Base-by-base conservation (phyloP, 2,888 invertebrate genomes). In the Drosophila anomelani region DNA sequence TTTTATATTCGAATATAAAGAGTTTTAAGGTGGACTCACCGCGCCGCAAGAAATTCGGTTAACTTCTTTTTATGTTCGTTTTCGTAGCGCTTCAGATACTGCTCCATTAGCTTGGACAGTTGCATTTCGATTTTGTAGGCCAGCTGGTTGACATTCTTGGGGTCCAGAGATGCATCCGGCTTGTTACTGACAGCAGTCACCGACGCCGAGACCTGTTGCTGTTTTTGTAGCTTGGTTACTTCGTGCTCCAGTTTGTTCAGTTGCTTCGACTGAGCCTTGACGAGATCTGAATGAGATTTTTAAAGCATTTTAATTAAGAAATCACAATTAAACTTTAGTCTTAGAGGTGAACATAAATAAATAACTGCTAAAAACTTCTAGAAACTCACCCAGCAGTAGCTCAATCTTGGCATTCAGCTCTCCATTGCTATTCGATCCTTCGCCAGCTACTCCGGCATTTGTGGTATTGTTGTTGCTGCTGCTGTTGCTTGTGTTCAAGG, bases 261-360 rank as follows among this genome's bases (percentile, higher is more conserved):
- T 90, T 94, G 94, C 58, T 92, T 89, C 5, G 93, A 92, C 82
- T 94, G 94, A 38, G 91, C 88, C 63, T 92, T 90, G 47, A 94
- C 89, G 75, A 94, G 79, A 64, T 94, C 94, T 94, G 82, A 15
- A 76, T 23, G 23, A 9, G 34, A 43, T 36, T 36, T 36, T 36
- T 1, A 46, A 9, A n/a, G 1, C 4, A 7, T n/a, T 47, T 47
- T 10, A 10, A 9, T n/a, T 9, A 9, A 10, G 10, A 26, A 26
- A 46, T 44, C 8, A 9, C 8, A 26, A 17, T 2, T 9, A 41
- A 20, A 13, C 3, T n/a, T n/a, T 8, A 20, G 20, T 20, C 20
- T 20, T 20, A 8, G 12, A n/a, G 10, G 1, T 10, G 5, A 36
- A 23, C 2, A 3, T 23, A 23, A 23, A 23, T 23, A 5, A 0